Conservation (phyloP, 2,888 invertebrate species). For the Hoplodrina ambigua region DNA sequence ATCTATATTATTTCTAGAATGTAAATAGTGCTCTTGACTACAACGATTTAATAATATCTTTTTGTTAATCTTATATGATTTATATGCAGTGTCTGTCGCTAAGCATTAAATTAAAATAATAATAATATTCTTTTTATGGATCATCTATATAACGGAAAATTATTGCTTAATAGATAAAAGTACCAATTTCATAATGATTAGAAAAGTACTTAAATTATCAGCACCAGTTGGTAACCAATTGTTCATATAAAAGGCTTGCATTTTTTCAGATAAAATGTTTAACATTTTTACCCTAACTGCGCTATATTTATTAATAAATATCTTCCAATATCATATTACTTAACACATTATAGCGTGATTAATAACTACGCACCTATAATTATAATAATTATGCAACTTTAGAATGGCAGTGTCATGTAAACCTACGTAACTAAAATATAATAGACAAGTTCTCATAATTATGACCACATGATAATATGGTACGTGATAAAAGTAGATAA, state of each 20-base stretch:
- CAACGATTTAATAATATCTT: slow-evolving; percentile 21
- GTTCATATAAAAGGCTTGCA: slow-evolving; percentile 31
- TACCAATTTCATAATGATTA: slow-evolving; percentile 24
- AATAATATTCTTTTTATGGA: slow-evolving; percentile 10
- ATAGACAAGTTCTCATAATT: slow-evolving; percentile 28
- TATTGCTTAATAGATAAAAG: slow-evolving; percentile 17
- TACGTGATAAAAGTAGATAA: slow-evolving; percentile 42
- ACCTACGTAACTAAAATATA: slow-evolving; percentile 59
- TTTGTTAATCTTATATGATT: slow-evolving; percentile 20
- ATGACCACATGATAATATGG: slow-evolving; percentile 31
- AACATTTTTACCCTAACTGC: slow-evolving; percentile 48
- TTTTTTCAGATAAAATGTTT: slow-evolving; percentile 45
- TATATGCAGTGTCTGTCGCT: slow-evolving; percentile 42
- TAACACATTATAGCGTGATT: slow-evolving; percentile 58
- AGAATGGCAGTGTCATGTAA: slow-evolving; percentile 76
- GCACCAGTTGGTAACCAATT: slow-evolving; percentile 62
- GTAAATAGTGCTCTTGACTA: slow-evolving; percentile 52
- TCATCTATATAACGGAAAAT: slow-evolving; percentile 12
- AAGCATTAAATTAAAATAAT: slow-evolving; percentile 23
- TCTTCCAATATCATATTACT: slow-evolving; percentile 34
- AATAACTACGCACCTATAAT: slow-evolving; percentile 62
- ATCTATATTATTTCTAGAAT: slow-evolving; percentile 35
- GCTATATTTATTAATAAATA: slow-evolving; percentile 28
- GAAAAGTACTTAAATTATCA: slow-evolving; percentile 46
- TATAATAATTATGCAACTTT: slow-evolving; percentile 65